Conservation (phyloP, 2,888 invertebrate species). For the Tillus elongatus region DNA sequence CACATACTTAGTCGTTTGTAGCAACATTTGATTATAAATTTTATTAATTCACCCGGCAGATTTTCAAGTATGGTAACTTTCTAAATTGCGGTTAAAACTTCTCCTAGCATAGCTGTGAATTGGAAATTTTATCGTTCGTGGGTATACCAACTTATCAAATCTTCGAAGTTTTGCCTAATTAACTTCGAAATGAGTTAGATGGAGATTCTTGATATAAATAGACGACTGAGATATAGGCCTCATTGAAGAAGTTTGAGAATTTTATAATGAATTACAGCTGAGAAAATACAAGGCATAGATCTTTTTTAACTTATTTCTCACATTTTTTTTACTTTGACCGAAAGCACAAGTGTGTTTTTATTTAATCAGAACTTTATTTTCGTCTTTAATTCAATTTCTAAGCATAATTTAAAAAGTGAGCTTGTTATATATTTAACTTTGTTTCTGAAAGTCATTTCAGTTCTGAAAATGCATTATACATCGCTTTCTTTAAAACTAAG, state of each 20-base stretch:
- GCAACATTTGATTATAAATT: too few species aligned
- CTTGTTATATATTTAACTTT: too few species aligned
- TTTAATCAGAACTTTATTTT: neutral
- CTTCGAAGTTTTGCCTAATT: constrained; percentile 38
- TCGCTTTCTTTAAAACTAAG: too few species aligned
- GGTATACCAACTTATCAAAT: constrained; percentile 34
- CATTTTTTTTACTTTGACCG: neutral
- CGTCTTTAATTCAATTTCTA: too few species aligned
- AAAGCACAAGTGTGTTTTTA: neutral
- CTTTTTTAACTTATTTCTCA: neutral
- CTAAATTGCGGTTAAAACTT: constrained; percentile 39
- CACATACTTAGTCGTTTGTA: too few species aligned
- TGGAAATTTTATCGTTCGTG: constrained; percentile 34
- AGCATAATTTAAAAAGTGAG: too few species aligned
- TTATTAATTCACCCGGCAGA: too few species aligned
- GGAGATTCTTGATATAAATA: constrained; percentile 19
- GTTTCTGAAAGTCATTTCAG: too few species aligned
- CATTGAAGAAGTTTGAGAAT: constrained; percentile 21
- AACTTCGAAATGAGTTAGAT: constrained; percentile 29
- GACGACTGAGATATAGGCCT: constrained; percentile 11
- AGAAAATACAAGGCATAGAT: constrained; percentile 14
- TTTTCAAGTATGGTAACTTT: too few species aligned
- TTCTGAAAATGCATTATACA: too few species aligned
- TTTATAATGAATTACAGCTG: constrained; percentile 21
- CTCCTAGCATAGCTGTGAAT: constrained; percentile 25